phyloP scores from a whole-genome alignment of 1,140 invertebrate species.

The Gerris buenoi region DNA sequence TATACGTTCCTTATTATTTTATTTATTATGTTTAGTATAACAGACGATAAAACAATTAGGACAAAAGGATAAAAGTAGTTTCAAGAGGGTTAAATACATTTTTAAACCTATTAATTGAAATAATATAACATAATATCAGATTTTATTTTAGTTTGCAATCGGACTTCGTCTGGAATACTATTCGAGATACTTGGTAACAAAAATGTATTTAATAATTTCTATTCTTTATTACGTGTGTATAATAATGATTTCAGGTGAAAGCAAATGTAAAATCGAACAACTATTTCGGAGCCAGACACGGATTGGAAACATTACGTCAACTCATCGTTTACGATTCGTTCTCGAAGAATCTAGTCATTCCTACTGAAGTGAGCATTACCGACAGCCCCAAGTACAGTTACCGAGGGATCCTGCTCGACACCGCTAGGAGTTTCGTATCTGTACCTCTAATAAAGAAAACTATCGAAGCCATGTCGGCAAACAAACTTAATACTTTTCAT shows the following conservation, averaged over 20 bases:
- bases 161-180: too few relatives aligned
- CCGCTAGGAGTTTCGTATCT: constrained; percentile 54
- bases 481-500: constrained; percentile 72
- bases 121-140: too few relatives aligned
- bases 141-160: too few relatives aligned
- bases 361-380: constrained; percentile 39
- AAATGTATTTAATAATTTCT: too few relatives aligned
- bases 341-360: constrained; percentile 40
- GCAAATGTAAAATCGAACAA: constrained; percentile 42
- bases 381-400: constrained; percentile 59
- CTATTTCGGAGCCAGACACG: constrained; percentile 61
- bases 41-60: too few relatives aligned
- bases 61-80: too few relatives aligned
- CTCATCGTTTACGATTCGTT: constrained; percentile 55
- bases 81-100: too few relatives aligned
- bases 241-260: constrained; percentile 30
- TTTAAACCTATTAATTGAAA: too few relatives aligned
- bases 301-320: constrained; percentile 60
- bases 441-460: constrained; percentile 51
- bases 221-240: too few relatives aligned
- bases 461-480: constrained; percentile 62
- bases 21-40: too few relatives aligned
- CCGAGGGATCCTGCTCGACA: constrained; percentile 60
- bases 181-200: too few relatives aligned
- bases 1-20: too few relatives aligned